These are phyloP conservation scores for Beris chalybata DNA, from an alignment of 2,888 invertebrate species.

Conservation along the genomic window DNA sequence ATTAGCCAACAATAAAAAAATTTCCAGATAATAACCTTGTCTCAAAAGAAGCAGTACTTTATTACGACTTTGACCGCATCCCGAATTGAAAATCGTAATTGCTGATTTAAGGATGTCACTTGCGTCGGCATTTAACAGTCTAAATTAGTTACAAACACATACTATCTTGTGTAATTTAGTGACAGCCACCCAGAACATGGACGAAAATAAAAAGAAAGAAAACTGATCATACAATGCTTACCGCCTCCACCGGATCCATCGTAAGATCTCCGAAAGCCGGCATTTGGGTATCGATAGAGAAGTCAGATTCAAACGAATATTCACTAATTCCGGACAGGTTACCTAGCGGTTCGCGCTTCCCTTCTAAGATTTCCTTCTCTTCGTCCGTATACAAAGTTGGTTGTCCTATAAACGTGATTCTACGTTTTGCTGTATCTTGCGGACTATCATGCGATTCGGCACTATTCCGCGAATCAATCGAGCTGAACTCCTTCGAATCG, in stretches of 20 bases:
- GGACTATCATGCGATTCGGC: constrained; percentile 44
- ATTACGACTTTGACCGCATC: no score
- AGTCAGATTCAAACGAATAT: constrained; percentile 58
- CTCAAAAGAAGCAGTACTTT: no score
- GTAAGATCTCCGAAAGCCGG: constrained; percentile 56
- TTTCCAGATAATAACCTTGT: no score
- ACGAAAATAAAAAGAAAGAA: neutral
- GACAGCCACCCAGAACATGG: no score
- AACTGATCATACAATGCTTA: constrained; percentile 45
- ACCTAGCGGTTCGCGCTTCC: constrained; percentile 46
- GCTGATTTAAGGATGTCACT: no score
- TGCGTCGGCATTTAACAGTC: no score
- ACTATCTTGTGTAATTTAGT: no score
- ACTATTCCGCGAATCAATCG: constrained; percentile 43
- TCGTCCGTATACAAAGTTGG: constrained; percentile 60
- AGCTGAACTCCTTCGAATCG: constrained; percentile 40
- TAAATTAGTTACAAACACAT: no score
- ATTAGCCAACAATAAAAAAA: no score
- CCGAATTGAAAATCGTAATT: no score
- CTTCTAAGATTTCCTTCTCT: constrained; percentile 57
- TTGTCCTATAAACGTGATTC: constrained; percentile 62
- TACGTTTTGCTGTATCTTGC: constrained; percentile 58
- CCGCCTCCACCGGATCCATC: constrained; percentile 55
- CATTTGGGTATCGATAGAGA: constrained; percentile 60
- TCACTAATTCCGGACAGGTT: constrained; percentile 52